phyloP scores from a whole-genome alignment of 2,888 invertebrate species.

The Sinotaia quadrata region DNA sequence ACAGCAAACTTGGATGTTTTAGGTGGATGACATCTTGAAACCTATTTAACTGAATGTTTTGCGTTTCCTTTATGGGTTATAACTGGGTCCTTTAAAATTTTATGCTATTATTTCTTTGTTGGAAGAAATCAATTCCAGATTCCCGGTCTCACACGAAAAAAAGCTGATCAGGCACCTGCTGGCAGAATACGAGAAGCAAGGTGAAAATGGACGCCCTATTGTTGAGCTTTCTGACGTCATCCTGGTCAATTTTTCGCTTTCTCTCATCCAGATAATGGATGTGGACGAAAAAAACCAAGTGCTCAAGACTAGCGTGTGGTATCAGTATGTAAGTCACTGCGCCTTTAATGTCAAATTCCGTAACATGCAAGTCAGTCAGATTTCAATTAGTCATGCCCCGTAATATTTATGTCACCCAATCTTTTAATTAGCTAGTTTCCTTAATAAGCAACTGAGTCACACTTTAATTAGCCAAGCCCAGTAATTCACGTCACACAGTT shows the following conservation, averaged over 20 bases:
- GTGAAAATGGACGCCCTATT: constrained; percentile 59
- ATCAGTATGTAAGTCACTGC: constrained; percentile 56
- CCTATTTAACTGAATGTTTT: no score
- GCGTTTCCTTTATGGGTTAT: background rate
- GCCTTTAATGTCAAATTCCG: no score
- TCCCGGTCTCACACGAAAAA: constrained; percentile 60
- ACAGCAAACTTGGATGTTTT: no score
- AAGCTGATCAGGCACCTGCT: constrained; percentile 63
- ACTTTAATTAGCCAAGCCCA: no score
- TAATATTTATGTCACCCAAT: no score
- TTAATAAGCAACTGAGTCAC: no score
- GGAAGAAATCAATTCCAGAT: background rate
- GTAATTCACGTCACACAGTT: no score
- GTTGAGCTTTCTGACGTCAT: constrained; percentile 53
- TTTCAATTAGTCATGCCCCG: no score
- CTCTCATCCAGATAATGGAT: constrained; percentile 62
- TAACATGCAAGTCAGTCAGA: no score
- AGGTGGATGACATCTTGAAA: no score
- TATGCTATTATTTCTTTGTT: background rate
- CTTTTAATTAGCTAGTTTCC: no score
- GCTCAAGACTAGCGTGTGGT: constrained; percentile 63
- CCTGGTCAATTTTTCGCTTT: constrained; percentile 59
- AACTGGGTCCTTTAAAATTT: no score
- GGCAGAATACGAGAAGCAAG: constrained; percentile 51
- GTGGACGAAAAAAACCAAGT: constrained; percentile 66